Percentiles rank a stretch among this genome's conserved stretches.
These are phyloP conservation scores for Zoanthus sansibaricus DNA, from an alignment of 92 coral and sea anemone species.

Conservation along the genomic window DNA sequence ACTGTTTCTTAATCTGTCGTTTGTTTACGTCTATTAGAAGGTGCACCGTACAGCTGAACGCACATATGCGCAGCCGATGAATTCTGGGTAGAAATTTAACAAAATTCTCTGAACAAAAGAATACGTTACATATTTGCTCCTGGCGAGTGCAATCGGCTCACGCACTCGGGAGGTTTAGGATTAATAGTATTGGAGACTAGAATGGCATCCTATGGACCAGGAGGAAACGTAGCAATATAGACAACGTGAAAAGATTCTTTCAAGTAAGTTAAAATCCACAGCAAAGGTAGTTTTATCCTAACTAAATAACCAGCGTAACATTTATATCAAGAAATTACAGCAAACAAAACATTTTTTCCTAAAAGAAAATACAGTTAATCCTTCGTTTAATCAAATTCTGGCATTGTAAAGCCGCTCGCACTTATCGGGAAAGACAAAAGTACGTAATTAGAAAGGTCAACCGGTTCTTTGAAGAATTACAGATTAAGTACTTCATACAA, in stretches of 20 bases:
- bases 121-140: constrained; percentile 34
- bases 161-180: constrained; percentile 25
- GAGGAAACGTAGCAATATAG: constrained; percentile 3
- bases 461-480: background rate
- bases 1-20: background rate
- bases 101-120: constrained; percentile 32
- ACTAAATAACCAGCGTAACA: background rate
- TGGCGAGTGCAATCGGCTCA: constrained; percentile 32
- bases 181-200: constrained; percentile 10
- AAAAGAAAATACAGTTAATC: background rate
- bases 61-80: constrained; percentile 31
- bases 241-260: background rate
- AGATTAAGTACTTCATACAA: no score
- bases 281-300: background rate
- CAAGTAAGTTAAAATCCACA: constrained; percentile 1
- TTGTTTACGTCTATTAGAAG: constrained; percentile 1
- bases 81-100: constrained; percentile 35
- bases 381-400: background rate
- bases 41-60: constrained; percentile 36
- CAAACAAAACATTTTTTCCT: background rate
- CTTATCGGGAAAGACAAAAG: background rate
- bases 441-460: constrained; percentile 35
- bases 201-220: constrained; percentile 25
- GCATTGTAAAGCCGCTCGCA: background rate
- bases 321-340: background rate